Evolutionary conservation across 2,888 invertebrate species (phyloP).

Genomic region (Achlya flavicornis): DNA sequence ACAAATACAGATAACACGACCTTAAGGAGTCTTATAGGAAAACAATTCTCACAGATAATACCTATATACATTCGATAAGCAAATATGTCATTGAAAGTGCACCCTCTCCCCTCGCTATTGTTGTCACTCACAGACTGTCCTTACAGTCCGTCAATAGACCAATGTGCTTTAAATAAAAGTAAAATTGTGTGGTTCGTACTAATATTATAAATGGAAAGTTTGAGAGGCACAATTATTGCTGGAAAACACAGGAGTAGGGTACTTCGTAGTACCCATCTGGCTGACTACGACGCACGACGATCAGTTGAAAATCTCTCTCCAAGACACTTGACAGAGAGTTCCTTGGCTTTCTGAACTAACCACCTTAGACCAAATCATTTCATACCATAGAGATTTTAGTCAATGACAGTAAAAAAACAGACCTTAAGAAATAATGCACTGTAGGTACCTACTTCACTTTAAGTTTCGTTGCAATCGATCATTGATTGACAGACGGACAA

Average conservation of each 20-base stretch:
- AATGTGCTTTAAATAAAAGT: conserved; percentile 10
- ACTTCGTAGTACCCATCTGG: no score
- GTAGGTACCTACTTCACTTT: conserved; percentile 6
- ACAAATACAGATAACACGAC: background rate
- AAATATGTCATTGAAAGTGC: conserved; percentile 16
- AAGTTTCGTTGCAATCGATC: conserved; percentile 50
- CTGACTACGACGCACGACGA: no score
- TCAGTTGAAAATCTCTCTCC: no score
- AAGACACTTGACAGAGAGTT: background rate
- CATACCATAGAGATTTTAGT: no score
- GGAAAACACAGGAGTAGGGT: no score
- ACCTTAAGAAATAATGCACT: background rate
- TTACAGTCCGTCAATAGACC: conserved; percentile 21
- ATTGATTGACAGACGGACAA: conserved; percentile 64
- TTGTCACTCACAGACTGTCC: conserved; percentile 36
- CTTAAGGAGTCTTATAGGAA: background rate
- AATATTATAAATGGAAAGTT: background rate
- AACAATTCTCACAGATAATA: background rate
- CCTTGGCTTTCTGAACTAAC: no score
- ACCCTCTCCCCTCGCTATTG: conserved; percentile 33
- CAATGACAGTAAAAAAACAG: no score
- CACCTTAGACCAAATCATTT: no score
- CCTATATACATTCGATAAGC: background rate
- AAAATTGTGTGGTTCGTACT: background rate
- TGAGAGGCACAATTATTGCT: no score